Percentiles rank a stretch among this genome's conserved stretches.
Evolutionary conservation across 2,888 invertebrate species (phyloP).

Genomic region (Tipula unca): DNA sequence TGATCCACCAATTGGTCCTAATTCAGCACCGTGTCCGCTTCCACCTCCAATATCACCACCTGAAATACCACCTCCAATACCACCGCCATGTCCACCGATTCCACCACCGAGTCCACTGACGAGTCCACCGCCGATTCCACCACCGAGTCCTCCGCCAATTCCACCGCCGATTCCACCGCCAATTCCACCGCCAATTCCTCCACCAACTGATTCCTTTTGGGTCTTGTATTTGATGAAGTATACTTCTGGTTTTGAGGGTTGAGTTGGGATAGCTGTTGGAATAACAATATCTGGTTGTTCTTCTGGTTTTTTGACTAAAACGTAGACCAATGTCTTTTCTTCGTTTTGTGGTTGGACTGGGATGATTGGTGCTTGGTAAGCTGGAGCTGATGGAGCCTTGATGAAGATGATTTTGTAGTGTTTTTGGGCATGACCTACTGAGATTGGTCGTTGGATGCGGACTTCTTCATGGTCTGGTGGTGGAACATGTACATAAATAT

Average conservation of each 20-base stretch:
- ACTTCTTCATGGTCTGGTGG: conserved; percentile 76
- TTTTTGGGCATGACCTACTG: conserved; percentile 67
- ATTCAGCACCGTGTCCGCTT: conserved; percentile 26
- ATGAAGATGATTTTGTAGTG: conserved; percentile 91
- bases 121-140: conserved; percentile 27
- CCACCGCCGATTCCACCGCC: conserved; percentile 26
- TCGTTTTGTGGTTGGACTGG: conserved; percentile 73
- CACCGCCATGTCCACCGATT: conserved; percentile 26
- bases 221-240: conserved; percentile 63
- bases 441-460: conserved; percentile 55
- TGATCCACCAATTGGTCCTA: conserved; percentile 29
- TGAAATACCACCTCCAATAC: conserved; percentile 27
- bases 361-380: conserved; percentile 72
- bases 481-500: conserved; percentile 84
- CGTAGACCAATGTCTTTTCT: conserved; percentile 83
- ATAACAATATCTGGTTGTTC: conserved; percentile 72
- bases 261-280: conserved; percentile 68
- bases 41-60: conserved; percentile 31
- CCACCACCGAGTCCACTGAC: conserved; percentile 26
- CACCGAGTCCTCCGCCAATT: conserved; percentile 26
- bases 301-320: conserved; percentile 80
- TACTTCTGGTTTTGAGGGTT: conserved; percentile 81
- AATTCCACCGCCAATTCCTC: conserved; percentile 33
- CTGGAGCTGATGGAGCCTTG: conserved; percentile 78
- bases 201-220: conserved; percentile 32